Evolutionary conservation across 2,888 invertebrate genomes (phyloP).

Genomic region (Cephalotes varians): DNA sequence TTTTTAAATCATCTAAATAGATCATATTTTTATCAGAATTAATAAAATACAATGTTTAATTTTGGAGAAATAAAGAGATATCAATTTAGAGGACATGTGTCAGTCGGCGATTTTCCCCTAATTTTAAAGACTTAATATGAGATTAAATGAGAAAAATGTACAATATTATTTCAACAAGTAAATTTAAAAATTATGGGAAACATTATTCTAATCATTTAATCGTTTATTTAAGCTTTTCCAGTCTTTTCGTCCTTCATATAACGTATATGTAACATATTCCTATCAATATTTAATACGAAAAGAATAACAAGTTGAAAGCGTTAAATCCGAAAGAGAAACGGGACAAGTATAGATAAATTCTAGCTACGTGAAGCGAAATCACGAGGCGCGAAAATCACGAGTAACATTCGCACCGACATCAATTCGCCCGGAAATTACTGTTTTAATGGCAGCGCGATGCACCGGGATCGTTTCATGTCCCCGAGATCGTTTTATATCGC

Average conservation of each 20-base stretch:
- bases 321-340: neutral
- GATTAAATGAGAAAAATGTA: neutral
- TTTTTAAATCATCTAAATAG: no score
- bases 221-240: neutral
- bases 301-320: neutral
- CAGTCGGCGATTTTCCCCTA: neutral
- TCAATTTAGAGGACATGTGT: no score
- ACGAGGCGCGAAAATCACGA: conserved; percentile 9
- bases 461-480: conserved; percentile 7
- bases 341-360: neutral
- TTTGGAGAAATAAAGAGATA: no score
- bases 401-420: conserved; percentile 26
- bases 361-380: neutral
- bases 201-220: neutral
- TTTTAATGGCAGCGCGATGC: conserved; percentile 41
- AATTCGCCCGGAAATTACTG: conserved; percentile 35
- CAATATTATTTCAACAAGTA: neutral
- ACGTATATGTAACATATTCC: neutral
- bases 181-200: neutral
- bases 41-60: no score
- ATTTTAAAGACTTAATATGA: neutral
- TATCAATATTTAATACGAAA: neutral
- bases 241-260: neutral
- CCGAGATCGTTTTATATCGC: conserved; percentile 45
- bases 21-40: no score